Base-by-base conservation (phyloP, 1,140 invertebrate species). In the Drosophila orosa region DNA sequence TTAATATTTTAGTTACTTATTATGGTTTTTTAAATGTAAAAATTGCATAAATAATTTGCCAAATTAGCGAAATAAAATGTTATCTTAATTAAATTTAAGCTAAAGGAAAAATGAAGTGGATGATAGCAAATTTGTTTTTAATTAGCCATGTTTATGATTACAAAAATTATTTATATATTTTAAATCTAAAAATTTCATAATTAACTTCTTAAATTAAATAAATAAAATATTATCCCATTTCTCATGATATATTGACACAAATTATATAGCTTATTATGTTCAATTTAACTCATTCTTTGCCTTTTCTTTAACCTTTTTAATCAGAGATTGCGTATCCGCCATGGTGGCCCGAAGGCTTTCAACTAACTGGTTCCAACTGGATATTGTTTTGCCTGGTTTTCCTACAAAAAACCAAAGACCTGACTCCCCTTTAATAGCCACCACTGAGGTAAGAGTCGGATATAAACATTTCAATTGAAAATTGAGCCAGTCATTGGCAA, bases 381-480 rank as follows among this genome's bases (percentile, higher is more conserved):
- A 66, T 66, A 33, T 27, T 39, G 29, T 22, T 50, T 19, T 65
- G 45, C 39, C 33, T 6, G 57, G 47, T 47, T 54, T 73, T 55
- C 33, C 57, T 12, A 44, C 15, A 57, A 10, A 61, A 33, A 31
- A 33, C n/a, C 15, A 52, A 52, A 52, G 45, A 35, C 25, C 39
- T 29, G 19, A 17, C 55, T 45, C 19, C 33, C 39, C 39, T n/a
- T 31, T 17, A 24, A 58, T 33, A 15, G 35, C 25, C 12, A 39
- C 42, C 44, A 59, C 47, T 75, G 33, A 61, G 37, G 45, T 73
- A 73, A 62, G 57, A 62, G 24, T 65, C 48, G 61, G 61, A 67
- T 67, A 75, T 75, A 76, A 45, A 75, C 73, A 52, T 67, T 75
- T 76, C 71, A 73, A 73, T 74, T 74, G 72, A 74, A 63, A 33